phyloP scores from a whole-genome alignment of 1,140 invertebrate genomes.

The Leucophenga varia region DNA sequence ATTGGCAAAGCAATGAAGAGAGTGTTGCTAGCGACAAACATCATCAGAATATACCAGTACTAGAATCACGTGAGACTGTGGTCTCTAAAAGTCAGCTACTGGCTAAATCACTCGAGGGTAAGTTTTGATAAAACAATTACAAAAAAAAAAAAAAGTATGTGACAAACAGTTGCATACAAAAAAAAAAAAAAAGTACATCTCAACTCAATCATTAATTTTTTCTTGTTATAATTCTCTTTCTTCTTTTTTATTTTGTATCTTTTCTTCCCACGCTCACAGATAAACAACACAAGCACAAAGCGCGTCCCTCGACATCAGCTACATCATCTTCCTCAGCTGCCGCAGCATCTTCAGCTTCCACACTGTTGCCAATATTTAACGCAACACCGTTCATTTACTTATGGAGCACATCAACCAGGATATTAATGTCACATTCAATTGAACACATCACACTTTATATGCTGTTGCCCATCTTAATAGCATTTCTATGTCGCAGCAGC shows the following conservation, averaged over 20 bases:
- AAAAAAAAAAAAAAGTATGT: slow-evolving; percentile 8
- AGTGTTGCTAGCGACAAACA: slow-evolving; percentile 73
- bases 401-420: too few species aligned
- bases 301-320: slow-evolving; percentile 40
- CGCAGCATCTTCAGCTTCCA: slow-evolving; percentile 25
- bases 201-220: too few species aligned
- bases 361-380: slow-evolving; percentile 19
- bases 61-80: slow-evolving; percentile 66
- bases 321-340: slow-evolving; percentile 27
- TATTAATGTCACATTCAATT: slow-evolving; percentile 44
- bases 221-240: not conserved
- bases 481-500: slow-evolving; percentile 43
- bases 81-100: slow-evolving; percentile 56
- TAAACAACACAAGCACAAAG: slow-evolving; percentile 45
- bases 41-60: slow-evolving; percentile 65
- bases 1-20: slow-evolving; percentile 81
- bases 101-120: slow-evolving; percentile 48
- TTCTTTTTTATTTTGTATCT: not conserved
- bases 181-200: not conserved
- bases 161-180: not conserved
- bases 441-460: slow-evolving; percentile 47
- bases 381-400: too few species aligned
- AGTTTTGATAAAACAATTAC: slow-evolving; percentile 13
- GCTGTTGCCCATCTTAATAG: slow-evolving; percentile 48
- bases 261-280: slow-evolving; percentile 22